Percentiles rank a stretch among this genome's conserved stretches.
These are phyloP conservation scores for Brienomyrus longianalis DNA, from an alignment of 2,113 vertebrate species.

Conservation along the genomic window DNA sequence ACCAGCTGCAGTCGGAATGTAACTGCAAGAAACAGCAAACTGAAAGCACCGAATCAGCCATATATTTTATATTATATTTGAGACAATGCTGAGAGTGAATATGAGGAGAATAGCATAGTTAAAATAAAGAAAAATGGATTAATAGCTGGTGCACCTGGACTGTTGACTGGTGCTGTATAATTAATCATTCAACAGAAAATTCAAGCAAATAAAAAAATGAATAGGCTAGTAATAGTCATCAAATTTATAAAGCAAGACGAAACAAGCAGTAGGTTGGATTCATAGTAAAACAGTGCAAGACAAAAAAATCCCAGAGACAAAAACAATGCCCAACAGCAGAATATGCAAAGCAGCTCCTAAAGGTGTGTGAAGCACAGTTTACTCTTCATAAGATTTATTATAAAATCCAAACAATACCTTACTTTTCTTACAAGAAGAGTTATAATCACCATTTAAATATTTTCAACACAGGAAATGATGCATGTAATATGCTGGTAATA, in stretches of 20 bases:
- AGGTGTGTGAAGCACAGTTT: not conserved
- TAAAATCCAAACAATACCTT: not conserved
- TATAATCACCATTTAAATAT: not conserved
- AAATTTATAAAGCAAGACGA: not conserved
- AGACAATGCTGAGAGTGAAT: not conserved
- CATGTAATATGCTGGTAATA: not conserved
- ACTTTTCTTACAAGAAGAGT: not conserved
- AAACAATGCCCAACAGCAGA: not conserved
- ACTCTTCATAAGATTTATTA: not conserved
- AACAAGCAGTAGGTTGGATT: not conserved
- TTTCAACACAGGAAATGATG: not conserved
- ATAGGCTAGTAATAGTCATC: not conserved
- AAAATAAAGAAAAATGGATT: not conserved
- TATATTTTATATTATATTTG: not conserved
- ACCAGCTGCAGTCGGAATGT: not conserved
- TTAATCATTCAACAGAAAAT: not conserved
- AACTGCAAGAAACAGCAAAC: no score
- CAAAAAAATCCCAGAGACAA: not conserved
- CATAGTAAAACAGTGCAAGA: not conserved
- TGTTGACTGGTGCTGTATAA: not conserved
- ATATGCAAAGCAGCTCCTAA: not conserved
- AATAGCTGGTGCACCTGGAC: not conserved
- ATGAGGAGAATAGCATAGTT: not conserved
- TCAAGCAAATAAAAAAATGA: not conserved
- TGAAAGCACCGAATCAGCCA: not conserved